Conservation (phyloP, 2,113 vertebrate species). For the Anser cygnoides region DNA sequence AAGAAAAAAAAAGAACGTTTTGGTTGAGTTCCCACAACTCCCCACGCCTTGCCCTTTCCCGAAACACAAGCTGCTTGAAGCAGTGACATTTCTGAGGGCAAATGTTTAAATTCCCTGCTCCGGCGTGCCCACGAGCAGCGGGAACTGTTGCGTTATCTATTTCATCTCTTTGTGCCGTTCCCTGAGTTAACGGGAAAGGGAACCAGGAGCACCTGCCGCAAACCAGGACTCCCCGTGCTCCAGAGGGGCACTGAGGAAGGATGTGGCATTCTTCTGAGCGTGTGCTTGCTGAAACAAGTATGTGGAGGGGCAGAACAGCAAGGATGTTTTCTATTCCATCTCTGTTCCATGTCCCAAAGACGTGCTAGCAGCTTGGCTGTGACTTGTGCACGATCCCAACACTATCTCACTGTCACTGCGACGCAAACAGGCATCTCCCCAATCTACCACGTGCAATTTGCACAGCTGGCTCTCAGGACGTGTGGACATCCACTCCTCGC, state of each 20-base stretch:
- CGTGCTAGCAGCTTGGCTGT: background rate
- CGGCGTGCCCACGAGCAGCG: background rate
- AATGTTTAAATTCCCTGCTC: background rate
- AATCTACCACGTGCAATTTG: background rate
- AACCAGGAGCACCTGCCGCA: background rate
- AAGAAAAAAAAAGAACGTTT: background rate
- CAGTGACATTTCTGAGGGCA: background rate
- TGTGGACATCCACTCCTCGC: accelerated
- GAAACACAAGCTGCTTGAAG: background rate
- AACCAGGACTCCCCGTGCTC: background rate
- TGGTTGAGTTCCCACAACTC: background rate
- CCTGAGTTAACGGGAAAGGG: background rate
- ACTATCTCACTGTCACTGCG: background rate
- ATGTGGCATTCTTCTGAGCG: accelerated
- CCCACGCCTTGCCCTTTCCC: accelerated
- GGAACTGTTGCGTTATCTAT: background rate
- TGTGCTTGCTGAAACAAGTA: background rate
- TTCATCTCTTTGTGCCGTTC: background rate
- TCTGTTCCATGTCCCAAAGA: background rate
- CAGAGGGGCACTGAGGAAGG: background rate
- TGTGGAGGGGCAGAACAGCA: background rate
- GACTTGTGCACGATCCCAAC: background rate
- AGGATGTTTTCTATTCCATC: background rate
- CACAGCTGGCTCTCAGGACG: background rate
- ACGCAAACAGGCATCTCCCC: background rate